Evolutionary conservation across 2,888 invertebrate genomes (phyloP), one percentile per base, ranked within the genome.

Genomic region (Choreutis nemorana): DNA sequence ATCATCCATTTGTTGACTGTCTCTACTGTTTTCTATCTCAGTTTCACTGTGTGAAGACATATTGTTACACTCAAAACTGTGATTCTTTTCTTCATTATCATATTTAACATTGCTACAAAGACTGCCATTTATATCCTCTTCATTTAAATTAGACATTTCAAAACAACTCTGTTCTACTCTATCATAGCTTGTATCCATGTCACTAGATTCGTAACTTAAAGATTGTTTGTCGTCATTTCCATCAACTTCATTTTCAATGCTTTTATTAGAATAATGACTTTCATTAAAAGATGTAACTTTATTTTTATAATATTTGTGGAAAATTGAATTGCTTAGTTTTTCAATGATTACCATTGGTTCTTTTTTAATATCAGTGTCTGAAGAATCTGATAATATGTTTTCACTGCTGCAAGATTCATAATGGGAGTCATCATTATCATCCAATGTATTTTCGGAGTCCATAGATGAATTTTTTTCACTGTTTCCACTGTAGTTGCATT

Each of bases 321-420:
- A 62, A 37, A 55, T 21, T 8, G 63, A 59, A 40, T 63, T 48
- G 48, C 53, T 50, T 33, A 75, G 43, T 50, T 42, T 64, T 32
- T 56, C 47, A 26, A 73, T 33, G 13, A 40, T 31, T 13, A 75
- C 55, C 38, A 54, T 12, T 28, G 62, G 63, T 38, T 55, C 44
- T 40, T 41, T 55, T 8, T 29, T 7, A 13, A 29, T 23, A 27
- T 26, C 13, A 21, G 22, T 7, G 22, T 21, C 11, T 6, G n/a
- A n/a, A 10, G 22, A 21, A 21, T 21, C 11, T 10, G 22, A 21
- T 9, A 10, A 8, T 9, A 21, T 21, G 39, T 49, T 45, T 8
- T 60, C 60, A 54, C 62, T 66, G 33, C 55, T 48, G 40, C 73
- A 75, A 32, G 71, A 70, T 34, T 71, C 62, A 60, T 72, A 75